Conservation (phyloP, 2,888 invertebrate genomes). For the Polymixis lichenea region DNA sequence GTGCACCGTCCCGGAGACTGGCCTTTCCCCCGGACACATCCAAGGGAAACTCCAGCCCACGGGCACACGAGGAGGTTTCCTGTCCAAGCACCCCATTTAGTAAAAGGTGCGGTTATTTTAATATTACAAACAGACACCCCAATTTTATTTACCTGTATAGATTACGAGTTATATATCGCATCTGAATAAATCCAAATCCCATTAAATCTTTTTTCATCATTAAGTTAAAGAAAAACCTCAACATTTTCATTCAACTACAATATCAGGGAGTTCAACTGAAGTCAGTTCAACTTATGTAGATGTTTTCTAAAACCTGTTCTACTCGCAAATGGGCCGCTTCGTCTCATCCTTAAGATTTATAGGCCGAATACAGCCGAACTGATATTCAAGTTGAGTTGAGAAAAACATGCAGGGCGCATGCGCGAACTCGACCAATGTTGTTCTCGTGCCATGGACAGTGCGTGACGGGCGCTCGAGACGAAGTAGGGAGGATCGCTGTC, state of each 20-base stretch:
- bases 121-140: no score
- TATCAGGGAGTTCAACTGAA: constrained; percentile 38
- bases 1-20: no score
- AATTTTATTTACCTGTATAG: no score
- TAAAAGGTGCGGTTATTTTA: no score
- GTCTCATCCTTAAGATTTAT: constrained; percentile 77
- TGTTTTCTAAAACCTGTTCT: constrained; percentile 74
- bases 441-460: constrained; percentile 69
- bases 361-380: constrained; percentile 73
- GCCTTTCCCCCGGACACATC: no score
- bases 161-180: no score
- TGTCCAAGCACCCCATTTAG: no score
- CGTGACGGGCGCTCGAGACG: constrained; percentile 72
- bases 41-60: no score
- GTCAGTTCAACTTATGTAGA: constrained; percentile 61
- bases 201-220: neutral
- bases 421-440: constrained; percentile 81
- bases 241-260: constrained; percentile 11
- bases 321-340: constrained; percentile 70
- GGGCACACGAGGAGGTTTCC: no score
- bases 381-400: constrained; percentile 81
- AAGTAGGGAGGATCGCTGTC: constrained; percentile 66
- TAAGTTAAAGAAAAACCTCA: no score
- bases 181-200: neutral
- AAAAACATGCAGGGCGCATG: constrained; percentile 85